phyloP scores from a whole-genome alignment of 2,797 vertebrate species.

The Lemur catta region DNA sequence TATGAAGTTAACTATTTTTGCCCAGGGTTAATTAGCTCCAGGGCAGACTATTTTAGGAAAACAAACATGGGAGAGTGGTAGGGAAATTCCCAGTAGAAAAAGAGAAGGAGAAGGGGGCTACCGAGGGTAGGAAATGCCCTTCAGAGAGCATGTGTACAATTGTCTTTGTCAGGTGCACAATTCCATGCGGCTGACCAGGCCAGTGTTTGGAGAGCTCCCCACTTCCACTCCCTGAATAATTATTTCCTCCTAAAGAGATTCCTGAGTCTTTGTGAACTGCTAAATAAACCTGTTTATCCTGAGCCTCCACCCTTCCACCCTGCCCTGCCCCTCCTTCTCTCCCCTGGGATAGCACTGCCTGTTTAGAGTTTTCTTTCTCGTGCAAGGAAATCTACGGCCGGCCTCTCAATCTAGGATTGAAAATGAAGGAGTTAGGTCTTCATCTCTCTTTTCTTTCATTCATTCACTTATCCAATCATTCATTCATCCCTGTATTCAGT shows the following conservation, averaged over 20 bases:
- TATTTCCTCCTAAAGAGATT: background rate
- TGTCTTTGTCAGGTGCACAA: background rate
- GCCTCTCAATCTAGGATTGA: background rate
- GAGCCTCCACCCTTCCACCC: background rate
- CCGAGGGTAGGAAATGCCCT: background rate
- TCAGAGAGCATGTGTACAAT: background rate
- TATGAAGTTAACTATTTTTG: background rate
- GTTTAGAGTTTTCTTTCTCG: background rate
- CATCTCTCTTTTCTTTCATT: background rate
- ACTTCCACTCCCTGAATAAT: background rate
- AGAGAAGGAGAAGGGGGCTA: background rate
- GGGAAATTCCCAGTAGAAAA: background rate
- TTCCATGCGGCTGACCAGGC: background rate
- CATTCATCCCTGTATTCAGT: background rate
- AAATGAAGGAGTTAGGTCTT: background rate
- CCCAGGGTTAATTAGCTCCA: background rate
- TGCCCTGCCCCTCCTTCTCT: background rate
- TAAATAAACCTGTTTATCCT: background rate
- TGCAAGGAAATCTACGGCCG: background rate
- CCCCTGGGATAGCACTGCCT: background rate
- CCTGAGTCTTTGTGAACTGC: background rate
- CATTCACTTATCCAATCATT: background rate
- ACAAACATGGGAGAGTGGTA: background rate
- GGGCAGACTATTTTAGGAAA: background rate
- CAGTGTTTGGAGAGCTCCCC: background rate